Evolutionary conservation across 2,113 vertebrate species (phyloP).

Genomic region (Redunca redunca): DNA sequence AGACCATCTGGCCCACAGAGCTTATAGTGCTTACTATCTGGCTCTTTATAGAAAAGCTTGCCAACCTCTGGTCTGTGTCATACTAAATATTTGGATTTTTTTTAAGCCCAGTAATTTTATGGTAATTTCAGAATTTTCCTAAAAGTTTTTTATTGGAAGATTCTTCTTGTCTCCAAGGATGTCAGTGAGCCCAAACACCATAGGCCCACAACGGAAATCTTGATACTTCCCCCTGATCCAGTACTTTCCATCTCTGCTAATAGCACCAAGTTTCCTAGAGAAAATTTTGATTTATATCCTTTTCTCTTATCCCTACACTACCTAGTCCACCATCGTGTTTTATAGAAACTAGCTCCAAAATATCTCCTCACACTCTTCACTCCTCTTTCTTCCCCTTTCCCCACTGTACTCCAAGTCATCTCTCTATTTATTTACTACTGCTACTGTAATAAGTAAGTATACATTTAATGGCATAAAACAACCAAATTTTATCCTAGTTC

Average conservation of each 20-base stretch:
- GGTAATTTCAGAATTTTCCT: not conserved
- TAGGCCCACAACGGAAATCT: not conserved
- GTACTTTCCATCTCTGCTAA: not conserved
- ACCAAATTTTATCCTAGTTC: not conserved
- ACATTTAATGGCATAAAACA: not conserved
- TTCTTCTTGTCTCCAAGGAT: not conserved
- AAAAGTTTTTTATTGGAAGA: not conserved
- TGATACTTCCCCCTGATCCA: no score
- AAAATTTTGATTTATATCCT: not conserved
- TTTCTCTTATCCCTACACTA: not conserved
- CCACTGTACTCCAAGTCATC: not conserved
- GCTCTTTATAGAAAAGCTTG: not conserved
- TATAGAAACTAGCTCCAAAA: not conserved
- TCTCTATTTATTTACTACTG: not conserved
- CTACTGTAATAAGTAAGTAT: not conserved
- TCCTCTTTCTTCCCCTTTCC: not conserved
- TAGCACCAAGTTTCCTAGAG: not conserved
- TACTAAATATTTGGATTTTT: not conserved
- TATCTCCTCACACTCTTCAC: not conserved
- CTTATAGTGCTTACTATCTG: not conserved
- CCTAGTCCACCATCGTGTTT: not conserved
- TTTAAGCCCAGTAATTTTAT: not conserved
- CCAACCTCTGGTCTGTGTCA: not conserved
- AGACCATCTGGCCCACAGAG: not conserved
- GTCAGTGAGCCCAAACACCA: not conserved